A percentile compares a stretch with the other conserved stretches of the same genome.
Evolutionary conservation across 2,797 vertebrate genomes (phyloP).

Genomic region (Neopelma chrysocephalum): DNA sequence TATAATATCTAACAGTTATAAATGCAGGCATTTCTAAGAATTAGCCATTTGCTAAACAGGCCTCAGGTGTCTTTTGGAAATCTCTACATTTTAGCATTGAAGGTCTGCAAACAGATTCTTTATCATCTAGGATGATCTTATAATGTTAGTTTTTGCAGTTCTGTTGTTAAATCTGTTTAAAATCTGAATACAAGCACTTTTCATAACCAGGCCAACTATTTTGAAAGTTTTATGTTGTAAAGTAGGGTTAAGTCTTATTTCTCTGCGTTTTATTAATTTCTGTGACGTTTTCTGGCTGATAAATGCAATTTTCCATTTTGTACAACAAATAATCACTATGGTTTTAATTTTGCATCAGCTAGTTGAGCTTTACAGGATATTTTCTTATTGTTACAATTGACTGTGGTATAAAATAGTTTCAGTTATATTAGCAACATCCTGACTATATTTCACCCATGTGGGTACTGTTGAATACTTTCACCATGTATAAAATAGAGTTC

Average conservation of each 20-base stretch:
- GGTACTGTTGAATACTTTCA: constrained; percentile 2
- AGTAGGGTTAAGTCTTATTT: background rate
- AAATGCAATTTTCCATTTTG: background rate
- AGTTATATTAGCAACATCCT: constrained; percentile 24
- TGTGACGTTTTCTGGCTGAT: background rate
- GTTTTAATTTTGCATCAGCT: background rate
- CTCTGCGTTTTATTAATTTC: background rate
- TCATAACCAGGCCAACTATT: background rate
- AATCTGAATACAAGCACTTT: background rate
- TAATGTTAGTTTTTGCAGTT: background rate
- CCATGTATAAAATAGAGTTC: background rate
- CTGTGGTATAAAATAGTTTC: constrained; percentile 13
- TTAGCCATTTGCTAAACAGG: background rate
- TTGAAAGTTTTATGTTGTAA: background rate
- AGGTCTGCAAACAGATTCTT: background rate
- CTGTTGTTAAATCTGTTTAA: background rate
- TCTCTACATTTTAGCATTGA: background rate
- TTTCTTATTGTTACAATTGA: background rate
- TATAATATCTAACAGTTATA: background rate
- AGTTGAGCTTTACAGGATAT: background rate
- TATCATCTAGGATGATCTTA: background rate
- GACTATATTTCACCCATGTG: constrained; percentile 8
- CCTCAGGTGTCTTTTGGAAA: background rate
- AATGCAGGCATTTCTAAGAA: background rate
- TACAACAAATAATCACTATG: background rate